Evolutionary conservation across 2,888 invertebrate species (phyloP).

Genomic region (Rhyacophila evoluta): DNA sequence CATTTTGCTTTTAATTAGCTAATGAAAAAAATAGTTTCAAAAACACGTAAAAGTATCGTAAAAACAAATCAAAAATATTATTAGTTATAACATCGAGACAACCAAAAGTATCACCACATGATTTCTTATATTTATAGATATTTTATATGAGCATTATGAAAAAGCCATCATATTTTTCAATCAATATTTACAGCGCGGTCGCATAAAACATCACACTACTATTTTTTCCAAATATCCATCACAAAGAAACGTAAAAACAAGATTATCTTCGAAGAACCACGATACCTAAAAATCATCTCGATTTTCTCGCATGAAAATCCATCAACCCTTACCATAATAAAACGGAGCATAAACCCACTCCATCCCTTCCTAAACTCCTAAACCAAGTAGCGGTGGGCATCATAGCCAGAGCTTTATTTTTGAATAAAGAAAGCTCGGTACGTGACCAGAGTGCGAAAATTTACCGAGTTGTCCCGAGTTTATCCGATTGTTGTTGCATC

Average conservation of each 20-base stretch:
- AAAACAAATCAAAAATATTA: too few relatives aligned
- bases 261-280: neutral
- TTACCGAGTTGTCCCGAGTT: slow-evolving; percentile 31
- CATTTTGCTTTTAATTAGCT: too few relatives aligned
- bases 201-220: neutral
- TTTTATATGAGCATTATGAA: too few relatives aligned
- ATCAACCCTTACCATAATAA: slow-evolving; percentile 39
- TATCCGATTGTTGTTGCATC: slow-evolving; percentile 36
- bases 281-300: slow-evolving; percentile 9
- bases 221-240: neutral
- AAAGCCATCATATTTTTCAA: too few relatives aligned
- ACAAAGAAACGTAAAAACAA: neutral
- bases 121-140: too few relatives aligned
- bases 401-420: slow-evolving; percentile 30
- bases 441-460: slow-evolving; percentile 44
- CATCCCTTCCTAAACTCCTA: slow-evolving; percentile 11
- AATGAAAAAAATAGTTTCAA: too few relatives aligned
- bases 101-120: too few relatives aligned
- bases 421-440: slow-evolving; percentile 37
- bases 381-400: slow-evolving; percentile 19
- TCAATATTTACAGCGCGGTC: neutral
- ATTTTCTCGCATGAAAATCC: slow-evolving; percentile 25
- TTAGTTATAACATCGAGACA: too few relatives aligned
- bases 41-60: too few relatives aligned
- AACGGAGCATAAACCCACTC: slow-evolving; percentile 9